Evolutionary conservation across 2,888 invertebrate genomes (phyloP), one percentile per base, ranked within the genome.

Genomic region (Eledona agricola): DNA sequence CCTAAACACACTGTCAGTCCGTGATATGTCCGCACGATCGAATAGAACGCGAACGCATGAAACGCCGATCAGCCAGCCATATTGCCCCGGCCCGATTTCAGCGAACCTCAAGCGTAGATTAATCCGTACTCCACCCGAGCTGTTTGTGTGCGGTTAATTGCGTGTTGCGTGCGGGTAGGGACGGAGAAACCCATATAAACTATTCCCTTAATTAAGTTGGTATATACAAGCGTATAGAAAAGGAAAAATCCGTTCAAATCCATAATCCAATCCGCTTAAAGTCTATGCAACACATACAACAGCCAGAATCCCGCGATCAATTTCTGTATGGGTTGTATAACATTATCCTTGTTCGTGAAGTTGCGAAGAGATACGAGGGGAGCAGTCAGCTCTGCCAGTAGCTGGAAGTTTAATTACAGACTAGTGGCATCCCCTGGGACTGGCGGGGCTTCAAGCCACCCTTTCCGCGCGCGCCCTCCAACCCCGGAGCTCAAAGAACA

Each of bases 331-430:
- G 68, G 65, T 65, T 69, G 63, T 67, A 69, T 69, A 67, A 70
- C 63, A 69, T 70, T 69, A 71, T 71, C 70, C 69, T 67, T 67
- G 67, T 67, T 70, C 68, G 65, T 63, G 63, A 58, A 66, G 64
- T 65, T 67, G 60, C 60, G 59, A 67, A 63, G 61, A 64, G 51
- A 57, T 59, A 64, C 64, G 63, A 64, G 67, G 69, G 70, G 68
- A 59, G 34, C 32, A 57, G 51, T 53, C 58, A 53, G 57, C 56
- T 56, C 58, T 60, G 61, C 51, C 67, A 65, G 66, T 64, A 70
- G 67, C 69, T 66, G 67, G 71, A 68, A 72, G 74, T 74, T 74
- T 75, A 74, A 75, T 75, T 75, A 75, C 74, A 74, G 74, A 72
- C 74, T 71, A 69, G 69, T 71, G 66, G 69, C 70, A 66, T 73